Percentiles rank a stretch among this genome's conserved stretches.
Conservation (phyloP, 2,113 vertebrate genomes). For the Serilophus lunatus region DNA sequence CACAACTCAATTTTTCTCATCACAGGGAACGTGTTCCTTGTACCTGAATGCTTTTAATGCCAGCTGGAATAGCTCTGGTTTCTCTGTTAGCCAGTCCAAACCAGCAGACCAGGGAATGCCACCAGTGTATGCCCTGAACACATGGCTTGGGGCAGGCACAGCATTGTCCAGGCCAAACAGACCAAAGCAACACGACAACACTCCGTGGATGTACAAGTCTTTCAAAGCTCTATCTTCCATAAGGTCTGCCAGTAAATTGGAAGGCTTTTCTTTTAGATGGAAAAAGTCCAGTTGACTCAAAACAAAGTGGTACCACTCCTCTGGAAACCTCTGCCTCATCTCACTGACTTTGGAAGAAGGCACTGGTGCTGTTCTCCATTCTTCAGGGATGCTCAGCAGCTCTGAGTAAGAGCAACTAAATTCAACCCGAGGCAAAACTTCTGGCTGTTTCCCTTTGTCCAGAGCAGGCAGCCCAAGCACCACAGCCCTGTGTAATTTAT, state of each 20-base stretch:
- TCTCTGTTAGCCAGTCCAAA: constrained; percentile 88
- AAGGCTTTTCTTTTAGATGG: constrained; percentile 76
- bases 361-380: constrained; percentile 84
- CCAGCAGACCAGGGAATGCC: constrained; percentile 88
- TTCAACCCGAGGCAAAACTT: constrained; percentile 61
- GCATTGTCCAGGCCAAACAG: constrained; percentile 84
- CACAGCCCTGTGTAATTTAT: constrained; percentile 74
- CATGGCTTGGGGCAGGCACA: constrained; percentile 83
- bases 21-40: constrained; percentile 68
- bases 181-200: constrained; percentile 83
- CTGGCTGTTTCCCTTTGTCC: constrained; percentile 71
- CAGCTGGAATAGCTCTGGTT: constrained; percentile 90
- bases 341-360: constrained; percentile 77
- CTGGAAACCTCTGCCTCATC: constrained; percentile 85
- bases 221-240: constrained; percentile 82
- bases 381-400: constrained; percentile 81
- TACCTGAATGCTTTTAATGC: constrained; percentile 94
- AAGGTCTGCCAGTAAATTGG: constrained; percentile 81
- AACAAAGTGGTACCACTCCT: constrained; percentile 91
- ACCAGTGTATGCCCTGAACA: constrained; percentile 88
- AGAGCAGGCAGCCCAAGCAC: constrained; percentile 72
- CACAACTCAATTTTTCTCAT: neutral
- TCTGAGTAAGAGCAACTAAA: constrained; percentile 87
- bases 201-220: constrained; percentile 84
- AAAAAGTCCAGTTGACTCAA: constrained; percentile 82